phyloP scores from a whole-genome alignment of 2,888 invertebrate genomes.

The Ophonus ardosiacus region DNA sequence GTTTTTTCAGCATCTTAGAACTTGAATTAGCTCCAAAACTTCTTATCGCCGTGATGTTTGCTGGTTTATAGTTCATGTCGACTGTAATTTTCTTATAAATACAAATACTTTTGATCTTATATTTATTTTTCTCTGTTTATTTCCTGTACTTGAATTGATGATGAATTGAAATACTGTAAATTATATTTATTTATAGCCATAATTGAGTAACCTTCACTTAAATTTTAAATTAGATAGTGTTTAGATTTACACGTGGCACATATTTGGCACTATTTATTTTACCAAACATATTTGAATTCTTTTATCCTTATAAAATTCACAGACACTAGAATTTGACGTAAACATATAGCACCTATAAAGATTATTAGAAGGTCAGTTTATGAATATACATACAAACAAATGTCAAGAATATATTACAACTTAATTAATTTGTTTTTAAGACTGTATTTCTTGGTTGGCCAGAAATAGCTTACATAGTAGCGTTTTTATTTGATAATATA shows the following conservation, averaged over 20 bases:
- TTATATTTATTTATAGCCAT: not conserved
- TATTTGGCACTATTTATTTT: conserved; percentile 15
- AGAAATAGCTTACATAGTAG: not conserved
- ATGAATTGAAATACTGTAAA: too few species aligned
- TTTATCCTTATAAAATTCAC: not conserved
- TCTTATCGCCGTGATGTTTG: too few species aligned
- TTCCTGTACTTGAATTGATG: too few species aligned
- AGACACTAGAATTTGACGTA: not conserved
- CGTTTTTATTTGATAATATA: too few species aligned
- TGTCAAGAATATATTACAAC: not conserved
- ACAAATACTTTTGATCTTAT: too few species aligned
- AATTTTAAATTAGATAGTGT: not conserved
- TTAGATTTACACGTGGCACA: not conserved
- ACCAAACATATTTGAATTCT: not conserved
- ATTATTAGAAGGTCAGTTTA: not conserved
- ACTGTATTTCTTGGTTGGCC: not conserved
- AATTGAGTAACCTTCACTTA: not conserved
- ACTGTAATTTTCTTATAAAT: too few species aligned
- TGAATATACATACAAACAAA: not conserved
- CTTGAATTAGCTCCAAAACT: too few species aligned
- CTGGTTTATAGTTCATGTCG: too few species aligned
- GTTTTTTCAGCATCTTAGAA: too few species aligned
- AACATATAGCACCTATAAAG: not conserved
- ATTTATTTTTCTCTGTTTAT: too few species aligned
- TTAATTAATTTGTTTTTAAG: not conserved